Percentiles rank a stretch among this genome's conserved stretches.
These are phyloP conservation scores for Diplodus puntazzo DNA, from an alignment of 2,797 vertebrate genomes.

Conservation along the genomic window DNA sequence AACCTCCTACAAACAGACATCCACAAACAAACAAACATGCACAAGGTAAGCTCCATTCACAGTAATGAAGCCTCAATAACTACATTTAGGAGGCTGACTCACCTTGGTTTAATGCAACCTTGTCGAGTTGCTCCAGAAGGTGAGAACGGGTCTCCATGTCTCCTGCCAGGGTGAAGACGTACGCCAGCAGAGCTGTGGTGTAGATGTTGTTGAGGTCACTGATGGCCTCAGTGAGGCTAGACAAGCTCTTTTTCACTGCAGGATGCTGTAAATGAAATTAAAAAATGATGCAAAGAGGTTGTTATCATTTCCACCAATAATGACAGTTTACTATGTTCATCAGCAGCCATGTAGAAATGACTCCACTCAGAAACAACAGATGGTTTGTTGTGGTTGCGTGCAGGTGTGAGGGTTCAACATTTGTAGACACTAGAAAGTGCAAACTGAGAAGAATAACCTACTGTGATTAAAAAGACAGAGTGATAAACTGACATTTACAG, in stretches of 20 bases:
- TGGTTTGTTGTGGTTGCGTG: no score
- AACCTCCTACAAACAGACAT: constrained; percentile 64
- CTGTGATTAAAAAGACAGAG: no score
- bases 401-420: no score
- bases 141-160: constrained; percentile 70
- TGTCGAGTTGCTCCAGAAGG: constrained; percentile 76
- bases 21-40: background rate
- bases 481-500: no score
- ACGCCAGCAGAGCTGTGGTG: constrained; percentile 86
- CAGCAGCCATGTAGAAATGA: no score
- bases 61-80: background rate
- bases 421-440: no score
- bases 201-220: constrained; percentile 77
- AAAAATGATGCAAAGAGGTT: no score
- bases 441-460: no score
- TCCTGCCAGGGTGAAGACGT: constrained; percentile 86
- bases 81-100: constrained; percentile 15
- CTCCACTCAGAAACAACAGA: no score
- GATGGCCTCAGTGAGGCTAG: constrained; percentile 74
- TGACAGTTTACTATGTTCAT: no score
- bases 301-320: no score
- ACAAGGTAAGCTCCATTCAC: background rate
- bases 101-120: constrained; percentile 73
- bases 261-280: constrained; percentile 64
- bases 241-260: constrained; percentile 78